A percentile compares a stretch with the other conserved stretches of the same genome.
Evolutionary conservation across 2,113 vertebrate species (phyloP).

Genomic region (Tenrec ecaudatus): DNA sequence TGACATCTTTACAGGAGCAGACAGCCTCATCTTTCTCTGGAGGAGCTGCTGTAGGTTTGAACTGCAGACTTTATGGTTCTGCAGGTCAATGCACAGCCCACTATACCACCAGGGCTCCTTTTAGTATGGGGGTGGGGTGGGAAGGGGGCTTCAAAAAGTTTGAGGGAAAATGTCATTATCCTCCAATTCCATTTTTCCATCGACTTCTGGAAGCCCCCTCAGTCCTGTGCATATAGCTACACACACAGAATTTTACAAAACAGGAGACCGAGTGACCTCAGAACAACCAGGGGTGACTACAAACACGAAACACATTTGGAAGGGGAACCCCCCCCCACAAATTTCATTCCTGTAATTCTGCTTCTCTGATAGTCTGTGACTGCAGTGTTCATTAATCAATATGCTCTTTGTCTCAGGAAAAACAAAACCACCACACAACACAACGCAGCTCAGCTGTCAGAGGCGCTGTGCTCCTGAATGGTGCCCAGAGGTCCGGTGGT

Average conservation of each 20-base stretch:
- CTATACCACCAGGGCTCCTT: too few species aligned
- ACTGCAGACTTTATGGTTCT: too few species aligned
- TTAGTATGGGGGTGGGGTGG: too few species aligned
- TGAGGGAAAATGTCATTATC: too few species aligned
- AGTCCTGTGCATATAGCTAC: not conserved
- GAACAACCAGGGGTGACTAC: not conserved
- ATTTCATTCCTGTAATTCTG: not conserved
- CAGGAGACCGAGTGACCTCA: slow-evolving; percentile 27
- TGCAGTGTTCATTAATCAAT: slow-evolving; percentile 21
- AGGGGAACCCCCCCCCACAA: not conserved
- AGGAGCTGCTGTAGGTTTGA: too few species aligned
- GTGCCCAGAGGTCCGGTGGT: not conserved
- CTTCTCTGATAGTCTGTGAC: slow-evolving; percentile 38
- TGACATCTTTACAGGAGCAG: too few species aligned
- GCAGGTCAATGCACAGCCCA: too few species aligned
- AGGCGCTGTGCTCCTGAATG: not conserved
- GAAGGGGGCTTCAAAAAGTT: too few species aligned
- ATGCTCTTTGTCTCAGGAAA: slow-evolving; percentile 16
- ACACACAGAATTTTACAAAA: slow-evolving; percentile 49
- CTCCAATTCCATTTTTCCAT: too few species aligned
- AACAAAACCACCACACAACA: not conserved
- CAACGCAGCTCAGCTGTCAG: slow-evolving; percentile 11
- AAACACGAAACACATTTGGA: not conserved
- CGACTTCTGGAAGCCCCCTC: too few species aligned
- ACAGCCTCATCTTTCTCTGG: too few species aligned